phyloP scores from a whole-genome alignment of 1,140 invertebrate species.

The Leptoteleia sp. region DNA sequence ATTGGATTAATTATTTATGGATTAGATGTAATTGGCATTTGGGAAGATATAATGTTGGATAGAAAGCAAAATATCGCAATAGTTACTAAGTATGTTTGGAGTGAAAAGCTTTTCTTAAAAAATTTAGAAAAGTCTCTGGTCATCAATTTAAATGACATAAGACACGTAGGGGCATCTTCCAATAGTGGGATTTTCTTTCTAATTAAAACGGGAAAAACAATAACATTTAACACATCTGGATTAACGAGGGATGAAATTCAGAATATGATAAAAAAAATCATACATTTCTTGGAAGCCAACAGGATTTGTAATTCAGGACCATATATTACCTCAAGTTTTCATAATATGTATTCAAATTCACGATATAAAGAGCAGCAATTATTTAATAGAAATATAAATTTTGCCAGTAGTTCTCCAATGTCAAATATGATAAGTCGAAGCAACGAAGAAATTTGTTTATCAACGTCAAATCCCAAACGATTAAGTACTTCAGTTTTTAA shows the following conservation, averaged over 20 bases:
- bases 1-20: slow-evolving; percentile 68
- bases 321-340: slow-evolving; percentile 20
- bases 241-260: slow-evolving; percentile 63
- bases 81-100: slow-evolving; percentile 64
- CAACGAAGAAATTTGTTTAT: too few relatives aligned
- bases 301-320: slow-evolving; percentile 43
- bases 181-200: slow-evolving; percentile 69
- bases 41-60: slow-evolving; percentile 70
- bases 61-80: slow-evolving; percentile 63
- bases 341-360: slow-evolving; percentile 36
- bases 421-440: slow-evolving; percentile 14
- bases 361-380: slow-evolving; percentile 35
- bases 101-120: slow-evolving; percentile 63
- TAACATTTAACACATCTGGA: slow-evolving; percentile 64
- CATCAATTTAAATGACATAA: slow-evolving; percentile 67
- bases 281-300: slow-evolving; percentile 61
- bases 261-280: slow-evolving; percentile 61
- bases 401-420: slow-evolving; percentile 1
- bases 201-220: slow-evolving; percentile 52
- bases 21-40: slow-evolving; percentile 68
- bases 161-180: slow-evolving; percentile 64
- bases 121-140: slow-evolving; percentile 32
- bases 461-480: too few relatives aligned
- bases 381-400: slow-evolving; percentile 9
- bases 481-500: slow-evolving; percentile 52